Evolutionary conservation across 2,797 vertebrate genomes (phyloP).

Genomic region (Aselliscus stoliczkanus): DNA sequence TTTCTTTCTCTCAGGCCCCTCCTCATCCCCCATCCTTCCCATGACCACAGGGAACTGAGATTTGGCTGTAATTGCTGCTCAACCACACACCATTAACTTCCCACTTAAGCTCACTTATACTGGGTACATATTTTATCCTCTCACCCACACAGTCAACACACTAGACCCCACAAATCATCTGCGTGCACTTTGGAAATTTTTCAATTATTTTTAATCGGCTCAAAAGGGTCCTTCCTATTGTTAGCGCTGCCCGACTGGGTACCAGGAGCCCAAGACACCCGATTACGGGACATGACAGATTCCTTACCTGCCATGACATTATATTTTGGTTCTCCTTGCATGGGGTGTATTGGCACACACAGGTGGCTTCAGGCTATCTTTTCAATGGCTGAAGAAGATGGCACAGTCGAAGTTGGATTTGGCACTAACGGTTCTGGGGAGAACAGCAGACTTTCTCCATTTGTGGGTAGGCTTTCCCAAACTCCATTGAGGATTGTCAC

Average conservation of each 20-base stretch:
- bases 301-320: neutral
- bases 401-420: neutral
- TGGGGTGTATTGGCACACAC: neutral
- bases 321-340: neutral
- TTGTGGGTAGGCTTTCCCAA: neutral
- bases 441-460: neutral
- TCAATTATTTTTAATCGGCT: conserved; percentile 48
- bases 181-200: conserved; percentile 8
- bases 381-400: neutral
- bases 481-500: neutral
- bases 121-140: conserved; percentile 57
- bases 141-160: conserved; percentile 38
- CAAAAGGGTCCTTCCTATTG: neutral
- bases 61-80: conserved; percentile 56
- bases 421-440: neutral
- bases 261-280: neutral
- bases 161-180: conserved; percentile 63
- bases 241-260: neutral
- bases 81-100: conserved; percentile 67
- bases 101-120: conserved; percentile 62
- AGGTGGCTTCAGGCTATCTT: neutral
- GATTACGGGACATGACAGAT: neutral
- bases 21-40: neutral
- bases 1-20: conserved; percentile 30
- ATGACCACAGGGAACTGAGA: conserved; percentile 43